These are phyloP conservation scores for Beris chalybata DNA, from an alignment of 2,888 invertebrate genomes.

Conservation along the genomic window DNA sequence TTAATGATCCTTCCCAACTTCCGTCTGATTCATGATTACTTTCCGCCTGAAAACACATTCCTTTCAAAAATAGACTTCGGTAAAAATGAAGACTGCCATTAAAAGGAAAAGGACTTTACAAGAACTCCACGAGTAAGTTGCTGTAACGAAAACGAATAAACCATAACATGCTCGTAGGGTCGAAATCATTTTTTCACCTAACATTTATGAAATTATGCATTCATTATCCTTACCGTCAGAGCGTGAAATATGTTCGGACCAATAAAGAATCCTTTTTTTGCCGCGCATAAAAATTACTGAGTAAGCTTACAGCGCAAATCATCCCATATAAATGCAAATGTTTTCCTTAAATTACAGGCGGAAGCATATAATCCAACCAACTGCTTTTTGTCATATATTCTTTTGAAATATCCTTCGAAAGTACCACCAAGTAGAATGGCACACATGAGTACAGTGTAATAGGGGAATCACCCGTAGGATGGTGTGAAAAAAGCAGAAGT, in stretches of 20 bases:
- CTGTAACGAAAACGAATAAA: no score
- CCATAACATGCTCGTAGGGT: no score
- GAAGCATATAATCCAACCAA: not conserved
- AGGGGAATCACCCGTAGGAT: conserved; percentile 4
- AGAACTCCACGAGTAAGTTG: no score
- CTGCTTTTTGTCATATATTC: not conserved
- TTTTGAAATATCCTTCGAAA: no score
- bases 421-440: not conserved
- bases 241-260: conserved; percentile 3
- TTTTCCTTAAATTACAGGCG: conserved; percentile 9
- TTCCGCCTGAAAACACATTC: not conserved
- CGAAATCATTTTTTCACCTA: conserved; percentile 8
- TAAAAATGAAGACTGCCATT: no score
- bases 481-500: conserved; percentile 10
- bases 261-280: conserved; percentile 1
- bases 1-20: conserved; percentile 8
- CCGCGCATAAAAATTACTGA: not conserved
- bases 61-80: no score
- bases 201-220: conserved; percentile 5
- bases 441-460: not conserved
- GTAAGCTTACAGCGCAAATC: conserved; percentile 5
- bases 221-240: not conserved
- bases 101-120: no score
- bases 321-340: conserved; percentile 28
- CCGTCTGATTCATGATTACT: not conserved